phyloP scores from a whole-genome alignment of 2,888 invertebrate species.

The Agapostemon virescens region DNA sequence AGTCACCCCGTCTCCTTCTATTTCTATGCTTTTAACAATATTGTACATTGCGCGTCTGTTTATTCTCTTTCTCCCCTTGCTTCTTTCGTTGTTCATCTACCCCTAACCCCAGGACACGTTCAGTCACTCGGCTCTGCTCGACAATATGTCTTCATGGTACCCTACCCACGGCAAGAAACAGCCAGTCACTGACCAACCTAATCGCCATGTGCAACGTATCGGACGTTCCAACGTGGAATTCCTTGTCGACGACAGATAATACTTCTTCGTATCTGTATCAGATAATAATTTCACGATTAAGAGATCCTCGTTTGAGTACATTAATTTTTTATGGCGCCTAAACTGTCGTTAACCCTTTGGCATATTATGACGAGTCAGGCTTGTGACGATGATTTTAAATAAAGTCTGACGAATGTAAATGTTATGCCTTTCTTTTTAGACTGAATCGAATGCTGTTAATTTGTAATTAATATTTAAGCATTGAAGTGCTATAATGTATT shows the following conservation, averaged over 20 bases:
- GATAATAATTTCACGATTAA: too few relatives aligned
- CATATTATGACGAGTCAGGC: too few relatives aligned
- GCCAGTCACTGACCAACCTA: conserved; percentile 47
- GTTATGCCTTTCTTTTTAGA: too few relatives aligned
- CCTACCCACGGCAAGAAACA: conserved; percentile 32
- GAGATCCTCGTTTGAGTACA: too few relatives aligned
- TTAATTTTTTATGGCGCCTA: too few relatives aligned
- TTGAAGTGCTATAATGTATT: too few relatives aligned
- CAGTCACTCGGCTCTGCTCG: conserved; percentile 63
- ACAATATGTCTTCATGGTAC: conserved; percentile 69
- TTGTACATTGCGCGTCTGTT: conserved; percentile 69
- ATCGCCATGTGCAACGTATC: neutral
- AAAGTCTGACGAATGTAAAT: too few relatives aligned
- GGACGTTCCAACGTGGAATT: neutral
- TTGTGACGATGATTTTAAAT: too few relatives aligned
- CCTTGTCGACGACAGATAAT: neutral
- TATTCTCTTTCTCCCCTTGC: conserved; percentile 56
- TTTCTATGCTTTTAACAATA: conserved; percentile 76
- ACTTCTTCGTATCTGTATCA: too few relatives aligned
- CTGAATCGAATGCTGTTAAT: too few relatives aligned
- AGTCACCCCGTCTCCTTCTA: conserved; percentile 54
- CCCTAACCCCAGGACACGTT: conserved; percentile 48
- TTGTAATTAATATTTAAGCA: too few relatives aligned
- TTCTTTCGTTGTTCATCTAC: conserved; percentile 59
- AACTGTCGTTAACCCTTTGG: too few relatives aligned